phyloP scores from a whole-genome alignment of 2,888 invertebrate genomes.

The Parapristionchus giblindavisi region DNA sequence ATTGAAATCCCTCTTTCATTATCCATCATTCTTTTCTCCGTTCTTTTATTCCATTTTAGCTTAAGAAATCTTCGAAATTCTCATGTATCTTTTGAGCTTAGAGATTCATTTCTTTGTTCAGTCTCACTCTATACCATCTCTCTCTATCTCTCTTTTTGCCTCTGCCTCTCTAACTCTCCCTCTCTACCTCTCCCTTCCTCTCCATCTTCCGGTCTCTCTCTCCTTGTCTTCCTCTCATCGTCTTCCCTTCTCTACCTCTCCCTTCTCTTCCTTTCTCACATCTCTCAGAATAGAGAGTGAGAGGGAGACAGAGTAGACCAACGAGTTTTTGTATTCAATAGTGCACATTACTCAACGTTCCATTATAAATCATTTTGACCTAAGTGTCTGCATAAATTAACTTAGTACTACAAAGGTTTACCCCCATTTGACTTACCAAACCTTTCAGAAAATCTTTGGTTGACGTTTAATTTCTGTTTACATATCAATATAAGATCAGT shows the following conservation, averaged over 20 bases:
- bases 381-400: not conserved
- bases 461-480: not conserved
- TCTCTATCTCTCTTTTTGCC: too few relatives aligned
- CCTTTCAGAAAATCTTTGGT: too few relatives aligned
- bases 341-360: slow-evolving; percentile 17
- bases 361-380: not conserved
- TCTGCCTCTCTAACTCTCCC: too few relatives aligned
- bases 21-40: not conserved
- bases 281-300: not conserved
- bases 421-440: too few relatives aligned
- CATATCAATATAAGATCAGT: not conserved
- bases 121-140: too few relatives aligned
- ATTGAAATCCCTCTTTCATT: not conserved
- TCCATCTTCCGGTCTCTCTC: too few relatives aligned
- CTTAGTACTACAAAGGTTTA: too few relatives aligned
- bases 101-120: too few relatives aligned
- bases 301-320: not conserved
- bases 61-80: too few relatives aligned
- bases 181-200: too few relatives aligned
- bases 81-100: too few relatives aligned
- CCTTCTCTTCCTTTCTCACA: not conserved
- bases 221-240: not conserved
- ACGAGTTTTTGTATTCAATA: not conserved
- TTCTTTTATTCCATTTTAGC: too few relatives aligned
- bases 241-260: not conserved